Conservation (phyloP, 2,888 invertebrate species). For the Napeogenes inachia region DNA sequence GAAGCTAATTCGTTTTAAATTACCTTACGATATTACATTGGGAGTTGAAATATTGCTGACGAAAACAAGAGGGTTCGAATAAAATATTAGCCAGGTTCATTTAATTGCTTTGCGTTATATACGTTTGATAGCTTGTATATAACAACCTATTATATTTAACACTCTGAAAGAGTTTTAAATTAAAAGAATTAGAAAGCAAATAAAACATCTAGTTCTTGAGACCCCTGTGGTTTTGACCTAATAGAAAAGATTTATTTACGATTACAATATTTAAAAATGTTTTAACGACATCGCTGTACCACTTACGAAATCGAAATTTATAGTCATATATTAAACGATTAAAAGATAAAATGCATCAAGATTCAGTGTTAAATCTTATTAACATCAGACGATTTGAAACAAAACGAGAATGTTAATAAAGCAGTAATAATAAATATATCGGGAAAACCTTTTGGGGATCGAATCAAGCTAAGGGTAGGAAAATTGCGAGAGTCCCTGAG, state of each 20-base stretch:
- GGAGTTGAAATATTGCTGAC: constrained; percentile 67
- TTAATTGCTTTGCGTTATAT: constrained; percentile 27
- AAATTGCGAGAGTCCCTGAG: constrained; percentile 71
- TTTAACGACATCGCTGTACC: constrained; percentile 11
- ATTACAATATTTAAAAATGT: not conserved
- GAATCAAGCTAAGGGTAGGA: constrained; percentile 75
- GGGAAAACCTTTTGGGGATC: constrained; percentile 71
- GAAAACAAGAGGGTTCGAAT: constrained; percentile 68
- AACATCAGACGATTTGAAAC: constrained; percentile 60
- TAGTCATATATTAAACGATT: constrained; percentile 19
- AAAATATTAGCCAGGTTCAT: constrained; percentile 45
- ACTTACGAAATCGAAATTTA: constrained; percentile 32
- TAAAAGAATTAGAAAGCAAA: too few relatives aligned
- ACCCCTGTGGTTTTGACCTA: not conserved
- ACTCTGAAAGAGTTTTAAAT: not conserved
- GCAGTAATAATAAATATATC: constrained; percentile 75
- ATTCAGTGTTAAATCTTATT: constrained; percentile 53
- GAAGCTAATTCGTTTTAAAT: constrained; percentile 77
- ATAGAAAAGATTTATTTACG: not conserved
- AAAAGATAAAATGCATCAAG: constrained; percentile 55
- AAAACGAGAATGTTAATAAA: constrained; percentile 68
- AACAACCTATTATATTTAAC: constrained; percentile 1
- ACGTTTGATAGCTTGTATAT: not conserved
- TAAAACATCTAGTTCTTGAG: not conserved
- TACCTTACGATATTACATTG: constrained; percentile 75